These are phyloP conservation scores for Raja brachyura DNA, from an alignment of 2,113 vertebrate genomes.

Conservation along the genomic window DNA sequence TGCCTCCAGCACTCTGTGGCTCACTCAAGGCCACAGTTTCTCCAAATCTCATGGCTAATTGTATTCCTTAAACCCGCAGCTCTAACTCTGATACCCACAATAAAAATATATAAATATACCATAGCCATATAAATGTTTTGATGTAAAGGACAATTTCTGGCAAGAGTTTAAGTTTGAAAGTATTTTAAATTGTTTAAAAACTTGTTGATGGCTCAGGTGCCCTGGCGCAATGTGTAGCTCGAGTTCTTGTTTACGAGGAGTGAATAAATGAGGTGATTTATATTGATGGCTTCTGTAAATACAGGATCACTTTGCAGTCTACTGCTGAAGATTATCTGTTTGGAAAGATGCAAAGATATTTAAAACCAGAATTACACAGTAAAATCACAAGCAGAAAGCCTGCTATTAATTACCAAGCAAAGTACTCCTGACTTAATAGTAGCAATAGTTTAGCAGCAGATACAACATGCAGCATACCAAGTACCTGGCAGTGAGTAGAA, in stretches of 20 bases:
- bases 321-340: neutral
- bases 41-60: neutral
- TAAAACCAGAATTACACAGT: neutral
- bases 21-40: too few species aligned
- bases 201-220: neutral
- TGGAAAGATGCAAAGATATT: neutral
- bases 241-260: neutral
- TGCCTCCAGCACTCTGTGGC: too few species aligned
- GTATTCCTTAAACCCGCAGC: neutral
- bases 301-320: neutral
- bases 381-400: neutral
- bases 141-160: neutral
- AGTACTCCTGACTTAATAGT: neutral
- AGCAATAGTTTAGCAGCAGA: slow-evolving; percentile 4
- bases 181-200: neutral
- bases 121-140: neutral
- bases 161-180: neutral
- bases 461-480: neutral
- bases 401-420: neutral
- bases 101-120: neutral
- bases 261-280: neutral
- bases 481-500: slow-evolving; percentile 23
- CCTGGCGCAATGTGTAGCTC: neutral
- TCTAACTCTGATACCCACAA: neutral
- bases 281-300: neutral